Percentiles rank a stretch among this genome's conserved stretches.
phyloP scores from a whole-genome alignment of 2,888 invertebrate genomes.

The Agriopis marginaria region DNA sequence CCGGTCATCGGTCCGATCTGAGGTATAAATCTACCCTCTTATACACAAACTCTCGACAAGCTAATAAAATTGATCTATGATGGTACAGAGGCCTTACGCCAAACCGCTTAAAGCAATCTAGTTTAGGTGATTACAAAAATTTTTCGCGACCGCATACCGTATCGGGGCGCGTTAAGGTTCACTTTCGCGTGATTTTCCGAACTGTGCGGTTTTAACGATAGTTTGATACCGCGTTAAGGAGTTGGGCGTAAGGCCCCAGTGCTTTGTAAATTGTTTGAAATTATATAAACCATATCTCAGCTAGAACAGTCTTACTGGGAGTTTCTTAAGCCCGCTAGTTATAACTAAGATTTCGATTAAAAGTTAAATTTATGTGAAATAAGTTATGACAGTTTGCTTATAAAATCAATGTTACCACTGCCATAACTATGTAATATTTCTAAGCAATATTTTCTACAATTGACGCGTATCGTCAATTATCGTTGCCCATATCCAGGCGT shows the following conservation, averaged over 20 bases:
- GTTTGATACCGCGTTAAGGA: too few relatives aligned
- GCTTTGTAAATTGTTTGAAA: background rate
- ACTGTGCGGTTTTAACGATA: too few relatives aligned
- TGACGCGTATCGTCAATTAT: constrained; percentile 3
- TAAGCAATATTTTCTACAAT: constrained; percentile 5
- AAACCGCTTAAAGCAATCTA: too few relatives aligned
- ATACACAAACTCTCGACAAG: background rate
- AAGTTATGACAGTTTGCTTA: constrained; percentile 6
- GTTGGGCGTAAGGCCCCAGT: too few relatives aligned
- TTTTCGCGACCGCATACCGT: too few relatives aligned
- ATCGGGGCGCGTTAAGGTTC: too few relatives aligned
- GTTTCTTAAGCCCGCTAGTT: background rate
- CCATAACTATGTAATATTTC: constrained; percentile 16
- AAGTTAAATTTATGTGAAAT: background rate
- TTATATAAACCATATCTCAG: background rate
- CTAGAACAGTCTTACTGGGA: background rate
- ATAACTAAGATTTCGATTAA: background rate
- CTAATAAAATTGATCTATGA: too few relatives aligned
- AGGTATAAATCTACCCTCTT: background rate
- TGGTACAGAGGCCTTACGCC: too few relatives aligned
- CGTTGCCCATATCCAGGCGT: constrained; percentile 10
- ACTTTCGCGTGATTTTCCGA: too few relatives aligned
- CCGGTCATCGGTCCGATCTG: too few relatives aligned
- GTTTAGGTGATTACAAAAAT: too few relatives aligned
- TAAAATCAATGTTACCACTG: constrained; percentile 22